phyloP scores from a whole-genome alignment of 2,113 vertebrate species.

The Grallaria varia region DNA sequence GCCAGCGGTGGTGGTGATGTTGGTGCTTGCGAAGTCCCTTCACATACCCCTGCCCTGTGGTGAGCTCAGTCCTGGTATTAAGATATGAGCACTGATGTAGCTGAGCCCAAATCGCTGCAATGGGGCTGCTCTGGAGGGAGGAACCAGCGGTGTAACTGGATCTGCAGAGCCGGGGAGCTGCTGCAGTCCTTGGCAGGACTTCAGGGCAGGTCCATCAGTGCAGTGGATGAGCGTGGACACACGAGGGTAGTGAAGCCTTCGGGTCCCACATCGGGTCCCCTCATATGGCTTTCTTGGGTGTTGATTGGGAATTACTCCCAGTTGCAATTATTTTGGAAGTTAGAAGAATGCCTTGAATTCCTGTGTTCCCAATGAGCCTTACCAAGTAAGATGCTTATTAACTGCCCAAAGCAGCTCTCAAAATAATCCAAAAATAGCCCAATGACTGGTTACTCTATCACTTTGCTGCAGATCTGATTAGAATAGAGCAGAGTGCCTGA shows the following conservation, averaged over 20 bases:
- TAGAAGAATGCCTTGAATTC: neutral
- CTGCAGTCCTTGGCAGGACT: constrained; percentile 13
- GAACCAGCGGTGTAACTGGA: neutral
- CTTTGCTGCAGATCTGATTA: constrained; percentile 47
- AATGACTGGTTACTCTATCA: constrained; percentile 35
- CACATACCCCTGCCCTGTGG: neutral
- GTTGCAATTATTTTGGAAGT: neutral
- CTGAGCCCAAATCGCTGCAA: neutral
- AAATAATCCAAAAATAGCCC: constrained; percentile 55
- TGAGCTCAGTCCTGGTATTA: neutral
- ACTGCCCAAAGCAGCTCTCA: neutral
- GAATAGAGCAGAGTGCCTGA: neutral
- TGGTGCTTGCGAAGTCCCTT: neutral
- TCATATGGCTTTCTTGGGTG: neutral
- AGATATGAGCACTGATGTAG: neutral
- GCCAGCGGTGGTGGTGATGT: neutral
- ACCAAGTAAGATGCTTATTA: constrained; percentile 53
- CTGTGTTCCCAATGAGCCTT: neutral
- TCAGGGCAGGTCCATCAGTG: neutral
- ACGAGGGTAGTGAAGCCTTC: rapidly evolving
- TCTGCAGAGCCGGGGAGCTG: neutral
- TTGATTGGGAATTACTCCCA: neutral
- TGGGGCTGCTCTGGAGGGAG: neutral
- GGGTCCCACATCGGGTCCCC: rapidly evolving
- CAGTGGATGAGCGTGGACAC: neutral